Evolutionary conservation across 2,888 invertebrate genomes (phyloP).

Genomic region (Margaritifera margaritifera): DNA sequence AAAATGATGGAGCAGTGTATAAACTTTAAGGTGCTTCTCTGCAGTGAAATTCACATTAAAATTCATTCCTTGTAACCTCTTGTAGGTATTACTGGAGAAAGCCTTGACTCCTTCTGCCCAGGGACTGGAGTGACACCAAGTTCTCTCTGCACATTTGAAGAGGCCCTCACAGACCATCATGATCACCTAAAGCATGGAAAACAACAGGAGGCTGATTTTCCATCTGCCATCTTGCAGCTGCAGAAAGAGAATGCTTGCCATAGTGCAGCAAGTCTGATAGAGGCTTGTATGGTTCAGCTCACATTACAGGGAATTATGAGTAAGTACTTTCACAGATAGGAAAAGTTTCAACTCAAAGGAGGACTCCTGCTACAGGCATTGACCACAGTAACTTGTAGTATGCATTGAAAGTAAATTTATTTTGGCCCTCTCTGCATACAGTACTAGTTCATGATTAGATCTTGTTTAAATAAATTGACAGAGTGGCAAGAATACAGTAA

Average conservation of each 20-base stretch:
- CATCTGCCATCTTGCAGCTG: slow-evolving; percentile 60
- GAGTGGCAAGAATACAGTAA: no score
- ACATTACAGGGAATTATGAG: slow-evolving; percentile 61
- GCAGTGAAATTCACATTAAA: no score
- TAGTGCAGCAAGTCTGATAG: slow-evolving; percentile 61
- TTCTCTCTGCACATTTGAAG: slow-evolving; percentile 22
- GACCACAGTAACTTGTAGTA: background rate
- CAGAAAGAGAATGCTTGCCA: slow-evolving; percentile 67
- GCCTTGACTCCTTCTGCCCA: slow-evolving; percentile 47
- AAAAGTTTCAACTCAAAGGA: no score
- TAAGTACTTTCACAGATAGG: slow-evolving; percentile 26
- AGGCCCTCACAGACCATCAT: slow-evolving; percentile 28
- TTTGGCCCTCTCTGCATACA: no score
- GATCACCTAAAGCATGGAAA: slow-evolving; percentile 29
- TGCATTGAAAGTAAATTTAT: no score
- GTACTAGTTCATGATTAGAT: no score
- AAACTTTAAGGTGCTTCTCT: no score
- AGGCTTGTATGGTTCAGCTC: slow-evolving; percentile 67
- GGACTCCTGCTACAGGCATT: no score
- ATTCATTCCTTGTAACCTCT: background rate
- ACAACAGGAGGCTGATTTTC: slow-evolving; percentile 39
- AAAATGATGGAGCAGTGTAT: no score
- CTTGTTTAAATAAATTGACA: no score
- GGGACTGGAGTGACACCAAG: slow-evolving; percentile 26
- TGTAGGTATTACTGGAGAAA: slow-evolving; percentile 43